Percentiles rank a stretch among this genome's conserved stretches.
These are phyloP conservation scores for Carapus acus DNA, from an alignment of 2,797 vertebrate species.

Conservation along the genomic window DNA sequence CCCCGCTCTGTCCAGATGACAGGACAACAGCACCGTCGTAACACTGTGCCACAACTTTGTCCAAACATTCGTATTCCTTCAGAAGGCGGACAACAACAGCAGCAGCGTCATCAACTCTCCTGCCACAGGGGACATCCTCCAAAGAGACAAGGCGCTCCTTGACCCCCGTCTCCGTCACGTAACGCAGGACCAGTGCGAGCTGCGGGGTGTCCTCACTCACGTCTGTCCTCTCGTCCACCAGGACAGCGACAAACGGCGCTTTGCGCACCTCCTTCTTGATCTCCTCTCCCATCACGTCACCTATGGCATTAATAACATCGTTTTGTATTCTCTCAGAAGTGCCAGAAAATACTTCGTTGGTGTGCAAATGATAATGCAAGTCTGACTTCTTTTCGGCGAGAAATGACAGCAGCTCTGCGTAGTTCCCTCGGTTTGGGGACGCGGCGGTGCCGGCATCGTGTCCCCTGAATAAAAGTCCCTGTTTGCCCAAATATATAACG, in stretches of 20 bases:
- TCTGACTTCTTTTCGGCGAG: too few relatives aligned
- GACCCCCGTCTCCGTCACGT: slow-evolving; percentile 24
- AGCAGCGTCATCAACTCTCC: slow-evolving; percentile 21
- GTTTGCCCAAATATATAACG: too few relatives aligned
- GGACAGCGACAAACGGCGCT: slow-evolving; percentile 20
- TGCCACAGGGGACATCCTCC: slow-evolving; percentile 25
- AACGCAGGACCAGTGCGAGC: slow-evolving; percentile 14
- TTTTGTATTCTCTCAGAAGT: too few relatives aligned
- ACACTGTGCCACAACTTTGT: slow-evolving; percentile 38
- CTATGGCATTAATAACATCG: too few relatives aligned
- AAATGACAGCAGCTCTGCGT: slow-evolving; percentile 12
- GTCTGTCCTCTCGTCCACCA: slow-evolving; percentile 28
- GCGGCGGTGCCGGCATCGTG: too few relatives aligned
- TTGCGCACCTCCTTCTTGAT: slow-evolving; percentile 8
- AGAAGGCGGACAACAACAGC: slow-evolving; percentile 22
- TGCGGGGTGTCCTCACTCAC: slow-evolving; percentile 19
- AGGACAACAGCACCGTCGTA: slow-evolving; percentile 17
- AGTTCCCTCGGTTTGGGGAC: slow-evolving; percentile 15
- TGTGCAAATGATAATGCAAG: too few relatives aligned
- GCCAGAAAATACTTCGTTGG: too few relatives aligned
- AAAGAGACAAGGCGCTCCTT: slow-evolving; percentile 33
- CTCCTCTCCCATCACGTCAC: too few relatives aligned
- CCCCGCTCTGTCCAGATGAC: slow-evolving; percentile 31
- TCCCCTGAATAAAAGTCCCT: too few relatives aligned
- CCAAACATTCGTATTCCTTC: slow-evolving; percentile 21